A percentile compares a stretch with the other conserved stretches of the same genome.
These are phyloP conservation scores for Taphrorychus bicolor DNA, from an alignment of 2,888 invertebrate genomes.

Conservation along the genomic window DNA sequence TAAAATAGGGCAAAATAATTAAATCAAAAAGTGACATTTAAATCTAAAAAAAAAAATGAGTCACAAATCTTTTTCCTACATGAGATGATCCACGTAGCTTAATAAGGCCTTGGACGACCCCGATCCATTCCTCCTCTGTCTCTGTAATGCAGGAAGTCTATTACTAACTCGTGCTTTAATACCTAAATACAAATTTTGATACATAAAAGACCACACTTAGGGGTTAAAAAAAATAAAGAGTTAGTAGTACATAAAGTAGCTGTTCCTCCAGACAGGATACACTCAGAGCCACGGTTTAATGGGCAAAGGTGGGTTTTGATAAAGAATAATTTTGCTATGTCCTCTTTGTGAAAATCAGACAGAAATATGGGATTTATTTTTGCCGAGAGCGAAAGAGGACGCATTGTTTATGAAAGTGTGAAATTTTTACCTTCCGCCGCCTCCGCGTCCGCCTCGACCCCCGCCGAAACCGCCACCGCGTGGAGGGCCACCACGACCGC, in stretches of 20 bases:
- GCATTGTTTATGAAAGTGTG: not conserved
- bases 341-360: conserved; percentile 47
- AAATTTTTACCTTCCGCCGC: conserved; percentile 18
- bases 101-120: conserved; percentile 56
- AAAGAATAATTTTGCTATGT: conserved; percentile 45
- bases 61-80: not conserved
- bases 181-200: not conserved
- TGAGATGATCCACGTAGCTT: conserved; percentile 21
- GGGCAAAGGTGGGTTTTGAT: conserved; percentile 57
- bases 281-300: conserved; percentile 75
- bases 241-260: conserved; percentile 8
- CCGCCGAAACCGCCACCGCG: conserved; percentile 61
- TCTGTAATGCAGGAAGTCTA: conserved; percentile 43
- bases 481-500: conserved; percentile 59
- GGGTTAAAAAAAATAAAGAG: not conserved
- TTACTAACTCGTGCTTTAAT: conserved; percentile 3
- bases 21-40: conserved; percentile 14
- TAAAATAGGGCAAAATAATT: not conserved
- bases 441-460: conserved; percentile 56
- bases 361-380: conserved; percentile 43
- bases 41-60: conserved; percentile 14
- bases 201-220: conserved; percentile 1
- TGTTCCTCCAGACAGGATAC: conserved; percentile 41
- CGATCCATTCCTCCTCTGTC: conserved; percentile 51
- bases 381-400: conserved; percentile 49